Conservation (phyloP, 2,888 invertebrate species). For the Lasioglossum leucozonium region DNA sequence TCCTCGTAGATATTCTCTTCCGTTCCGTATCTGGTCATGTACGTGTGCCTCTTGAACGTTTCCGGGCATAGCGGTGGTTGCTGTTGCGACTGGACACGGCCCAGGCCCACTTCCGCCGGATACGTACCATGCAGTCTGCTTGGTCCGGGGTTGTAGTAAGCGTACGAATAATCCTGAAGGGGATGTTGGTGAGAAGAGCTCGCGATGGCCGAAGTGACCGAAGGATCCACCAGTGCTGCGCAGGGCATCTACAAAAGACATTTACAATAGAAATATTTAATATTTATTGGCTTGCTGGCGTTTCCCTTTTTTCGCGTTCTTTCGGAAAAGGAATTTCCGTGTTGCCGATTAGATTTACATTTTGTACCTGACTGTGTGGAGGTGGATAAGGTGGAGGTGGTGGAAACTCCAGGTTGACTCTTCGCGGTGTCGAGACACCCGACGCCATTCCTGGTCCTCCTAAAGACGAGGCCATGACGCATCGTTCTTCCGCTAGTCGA, state of each 20-base stretch:
- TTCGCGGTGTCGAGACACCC: conserved; percentile 77
- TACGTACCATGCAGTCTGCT: conserved; percentile 88
- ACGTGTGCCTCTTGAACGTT: conserved; percentile 87
- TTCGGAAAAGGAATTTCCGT: not conserved
- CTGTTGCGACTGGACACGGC: conserved; percentile 83
- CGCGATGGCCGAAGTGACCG: conserved; percentile 59
- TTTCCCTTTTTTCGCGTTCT: not conserved
- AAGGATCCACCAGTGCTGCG: conserved; percentile 61
- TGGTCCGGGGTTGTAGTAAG: conserved; percentile 91
- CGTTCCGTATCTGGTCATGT: conserved; percentile 92
- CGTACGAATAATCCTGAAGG: conserved; percentile 91
- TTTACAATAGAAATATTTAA: not conserved
- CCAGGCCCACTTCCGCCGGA: conserved; percentile 86
- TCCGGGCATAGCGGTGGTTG: conserved; percentile 66
- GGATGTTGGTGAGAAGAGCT: conserved; percentile 66
- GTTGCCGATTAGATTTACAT: not conserved
- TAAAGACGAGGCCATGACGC: conserved; percentile 78
- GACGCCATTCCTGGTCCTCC: conserved; percentile 78
- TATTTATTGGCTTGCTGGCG: not conserved
- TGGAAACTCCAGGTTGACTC: conserved; percentile 88
- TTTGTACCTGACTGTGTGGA: conserved; percentile 80
- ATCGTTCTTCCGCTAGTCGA: conserved; percentile 61
- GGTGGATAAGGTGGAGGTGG: conserved; percentile 91
- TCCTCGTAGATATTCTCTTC: conserved; percentile 94
- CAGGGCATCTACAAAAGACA: conserved; percentile 58